phyloP scores from a whole-genome alignment of 2,888 invertebrate species.

The Thyatira batis region DNA sequence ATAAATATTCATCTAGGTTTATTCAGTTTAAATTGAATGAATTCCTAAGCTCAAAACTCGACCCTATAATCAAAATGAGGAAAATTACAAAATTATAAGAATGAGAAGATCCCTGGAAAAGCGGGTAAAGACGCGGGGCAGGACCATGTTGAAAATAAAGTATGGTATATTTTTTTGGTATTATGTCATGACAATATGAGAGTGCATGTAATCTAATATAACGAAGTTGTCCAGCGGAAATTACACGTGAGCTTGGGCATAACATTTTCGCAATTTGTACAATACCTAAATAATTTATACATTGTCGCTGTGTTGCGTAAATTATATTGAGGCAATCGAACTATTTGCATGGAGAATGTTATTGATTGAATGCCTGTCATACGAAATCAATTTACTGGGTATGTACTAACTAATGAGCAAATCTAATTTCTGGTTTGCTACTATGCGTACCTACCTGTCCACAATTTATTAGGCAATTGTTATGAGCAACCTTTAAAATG shows the following conservation, averaged over 20 bases:
- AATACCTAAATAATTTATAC: background rate
- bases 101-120: too few species aligned
- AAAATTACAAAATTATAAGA: too few species aligned
- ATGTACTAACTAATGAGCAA: background rate
- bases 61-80: too few species aligned
- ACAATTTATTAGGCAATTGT: too few species aligned
- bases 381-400: background rate
- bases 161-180: background rate
- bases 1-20: too few species aligned
- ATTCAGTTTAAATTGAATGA: too few species aligned
- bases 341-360: background rate
- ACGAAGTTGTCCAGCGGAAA: slow-evolving; percentile 16
- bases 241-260: slow-evolving; percentile 22
- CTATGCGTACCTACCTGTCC: too few species aligned
- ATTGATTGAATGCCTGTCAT: background rate
- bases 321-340: background rate
- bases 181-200: slow-evolving; percentile 12
- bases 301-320: background rate
- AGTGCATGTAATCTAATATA: slow-evolving; percentile 20
- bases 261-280: background rate
- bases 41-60: too few species aligned
- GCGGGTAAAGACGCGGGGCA: too few species aligned
- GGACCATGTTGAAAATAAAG: background rate
- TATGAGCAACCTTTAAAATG: too few species aligned
- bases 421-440: background rate